phyloP scores from a whole-genome alignment of 2,888 invertebrate genomes.

The Baronia brevicornis region DNA sequence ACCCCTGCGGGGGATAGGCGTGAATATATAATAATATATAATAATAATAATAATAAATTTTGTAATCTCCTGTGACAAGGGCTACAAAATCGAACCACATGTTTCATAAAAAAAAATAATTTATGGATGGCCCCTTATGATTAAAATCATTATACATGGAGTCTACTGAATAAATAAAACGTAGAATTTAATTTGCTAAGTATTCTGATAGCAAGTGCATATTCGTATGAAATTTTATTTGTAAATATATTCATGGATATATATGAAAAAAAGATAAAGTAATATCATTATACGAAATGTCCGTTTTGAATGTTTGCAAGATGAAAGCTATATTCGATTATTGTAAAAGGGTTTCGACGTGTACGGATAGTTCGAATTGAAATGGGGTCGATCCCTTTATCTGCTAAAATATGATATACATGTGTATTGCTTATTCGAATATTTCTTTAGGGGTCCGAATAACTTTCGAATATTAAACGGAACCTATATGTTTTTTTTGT shows the following conservation, averaged over 20 bases:
- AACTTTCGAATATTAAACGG: constrained; percentile 12
- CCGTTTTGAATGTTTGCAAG: constrained; percentile 41
- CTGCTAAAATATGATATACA: constrained; percentile 27
- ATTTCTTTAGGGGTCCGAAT: constrained; percentile 8
- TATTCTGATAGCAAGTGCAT: neutral
- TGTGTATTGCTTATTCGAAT: constrained; percentile 17
- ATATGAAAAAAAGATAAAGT: constrained; percentile 26
- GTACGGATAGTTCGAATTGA: constrained; percentile 48
- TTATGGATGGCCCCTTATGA: too few species aligned
- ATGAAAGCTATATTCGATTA: constrained; percentile 61
- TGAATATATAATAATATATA: too few species aligned
- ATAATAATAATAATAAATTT: too few species aligned
- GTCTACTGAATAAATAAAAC: too few species aligned
- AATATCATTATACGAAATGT: constrained; percentile 50
- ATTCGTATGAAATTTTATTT: constrained; percentile 4
- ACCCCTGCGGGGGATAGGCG: too few species aligned
- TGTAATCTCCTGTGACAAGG: too few species aligned
- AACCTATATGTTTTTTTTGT: constrained; percentile 8
- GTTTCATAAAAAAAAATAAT: constrained; percentile 7
- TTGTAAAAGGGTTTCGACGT: constrained; percentile 55
- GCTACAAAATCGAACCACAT: too few species aligned
- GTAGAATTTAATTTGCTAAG: too few species aligned
- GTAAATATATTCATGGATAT: constrained; percentile 13
- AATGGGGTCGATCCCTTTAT: constrained; percentile 38
- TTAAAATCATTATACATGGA: too few species aligned